These are phyloP conservation scores for Clarias platycephalus DNA, from an alignment of 2,797 vertebrate species.

Conservation along the genomic window DNA sequence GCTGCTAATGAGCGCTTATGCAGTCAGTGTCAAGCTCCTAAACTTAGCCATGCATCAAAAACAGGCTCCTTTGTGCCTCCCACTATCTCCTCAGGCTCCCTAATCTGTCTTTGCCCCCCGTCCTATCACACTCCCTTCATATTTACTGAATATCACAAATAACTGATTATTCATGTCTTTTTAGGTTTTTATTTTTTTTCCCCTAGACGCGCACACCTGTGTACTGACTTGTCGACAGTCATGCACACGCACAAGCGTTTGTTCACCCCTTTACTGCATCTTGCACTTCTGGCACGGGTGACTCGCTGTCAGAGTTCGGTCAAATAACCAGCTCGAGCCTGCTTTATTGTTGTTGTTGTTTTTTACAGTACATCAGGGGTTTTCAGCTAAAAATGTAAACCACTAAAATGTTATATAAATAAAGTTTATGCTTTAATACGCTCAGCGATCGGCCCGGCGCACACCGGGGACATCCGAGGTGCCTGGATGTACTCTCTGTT, in stretches of 20 bases:
- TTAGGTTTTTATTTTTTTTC: not conserved
- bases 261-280: not conserved
- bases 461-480: too few species aligned
- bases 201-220: not conserved
- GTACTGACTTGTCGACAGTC: too few species aligned
- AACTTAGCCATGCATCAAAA: constrained; percentile 36
- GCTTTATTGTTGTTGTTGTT: too few species aligned
- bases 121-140: not conserved
- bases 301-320: not conserved
- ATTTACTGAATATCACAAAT: not conserved
- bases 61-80: constrained; percentile 17
- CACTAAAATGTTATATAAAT: too few species aligned
- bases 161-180: not conserved
- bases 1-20: constrained; percentile 44
- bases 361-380: too few species aligned
- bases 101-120: constrained; percentile 1
- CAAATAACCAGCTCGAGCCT: too few species aligned
- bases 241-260: not conserved
- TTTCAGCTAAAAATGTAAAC: too few species aligned
- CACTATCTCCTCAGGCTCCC: not conserved
- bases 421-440: too few species aligned
- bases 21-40: constrained; percentile 14
- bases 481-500: too few species aligned
- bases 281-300: not conserved
- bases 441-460: too few species aligned